Conservation (phyloP, 2,888 invertebrate genomes). For the Patella depressa region DNA sequence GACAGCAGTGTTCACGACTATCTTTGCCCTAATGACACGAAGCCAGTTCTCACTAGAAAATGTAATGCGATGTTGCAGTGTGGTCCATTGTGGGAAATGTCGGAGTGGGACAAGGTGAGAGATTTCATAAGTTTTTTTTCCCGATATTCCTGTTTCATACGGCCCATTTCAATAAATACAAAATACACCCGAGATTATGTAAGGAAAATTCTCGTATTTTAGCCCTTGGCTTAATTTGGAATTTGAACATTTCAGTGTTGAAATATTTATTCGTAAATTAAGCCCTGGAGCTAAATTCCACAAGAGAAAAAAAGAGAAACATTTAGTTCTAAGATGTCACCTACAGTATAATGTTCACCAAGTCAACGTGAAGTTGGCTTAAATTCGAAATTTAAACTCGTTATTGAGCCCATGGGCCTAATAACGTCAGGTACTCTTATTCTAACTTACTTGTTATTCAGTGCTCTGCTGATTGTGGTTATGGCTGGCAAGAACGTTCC, state of each 20-base stretch:
- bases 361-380: too few species aligned
- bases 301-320: too few species aligned
- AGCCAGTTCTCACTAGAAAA: slow-evolving; percentile 25
- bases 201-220: not conserved
- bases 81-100: slow-evolving; percentile 39
- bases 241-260: too few species aligned
- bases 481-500: slow-evolving; percentile 29
- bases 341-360: too few species aligned
- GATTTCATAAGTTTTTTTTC: too few species aligned
- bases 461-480: slow-evolving; percentile 39
- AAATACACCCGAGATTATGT: not conserved
- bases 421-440: not conserved
- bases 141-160: too few species aligned
- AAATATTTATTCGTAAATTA: too few species aligned
- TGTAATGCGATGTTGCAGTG: slow-evolving; percentile 34
- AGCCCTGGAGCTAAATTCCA: too few species aligned
- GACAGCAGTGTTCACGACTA: slow-evolving; percentile 40
- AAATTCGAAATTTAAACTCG: too few species aligned
- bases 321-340: too few species aligned
- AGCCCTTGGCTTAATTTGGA: too few species aligned
- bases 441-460: slow-evolving; percentile 13
- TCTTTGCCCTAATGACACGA: slow-evolving; percentile 25
- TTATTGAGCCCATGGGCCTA: too few species aligned
- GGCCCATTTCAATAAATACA: not conserved
- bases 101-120: slow-evolving; percentile 40